Evolutionary conservation across 1,140 invertebrate species (phyloP).

Genomic region (Cataglyphis hispanica): DNA sequence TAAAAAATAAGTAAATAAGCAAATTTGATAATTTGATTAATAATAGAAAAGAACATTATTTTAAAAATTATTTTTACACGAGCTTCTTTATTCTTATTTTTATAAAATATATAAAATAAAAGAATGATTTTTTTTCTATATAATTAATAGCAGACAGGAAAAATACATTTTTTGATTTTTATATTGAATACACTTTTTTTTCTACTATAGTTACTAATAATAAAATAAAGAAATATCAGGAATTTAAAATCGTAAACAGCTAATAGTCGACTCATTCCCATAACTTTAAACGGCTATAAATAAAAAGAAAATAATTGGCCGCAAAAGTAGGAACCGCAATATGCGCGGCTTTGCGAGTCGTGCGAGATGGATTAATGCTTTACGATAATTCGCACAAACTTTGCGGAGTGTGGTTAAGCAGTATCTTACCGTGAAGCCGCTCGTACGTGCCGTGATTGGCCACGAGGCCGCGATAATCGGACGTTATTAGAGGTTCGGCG

Average conservation of each 20-base stretch:
- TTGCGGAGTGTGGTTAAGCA: conserved; percentile 15
- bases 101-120: not conserved
- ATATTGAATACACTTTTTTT: not conserved
- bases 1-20: not conserved
- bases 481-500: conserved; percentile 54
- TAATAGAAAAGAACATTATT: not conserved
- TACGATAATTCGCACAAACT: conserved; percentile 27
- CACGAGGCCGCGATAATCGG: conserved; percentile 51
- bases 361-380: conserved; percentile 19
- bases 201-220: not conserved
- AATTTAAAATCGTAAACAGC: not conserved
- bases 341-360: conserved; percentile 21
- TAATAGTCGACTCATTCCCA: not conserved
- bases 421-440: conserved; percentile 13
- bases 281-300: not conserved
- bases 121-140: conserved; percentile 3
- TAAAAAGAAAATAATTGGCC: not conserved
- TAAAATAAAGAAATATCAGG: not conserved
- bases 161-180: not conserved
- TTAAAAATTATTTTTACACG: not conserved
- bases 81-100: not conserved
- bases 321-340: conserved; percentile 1
- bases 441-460: conserved; percentile 40
- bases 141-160: not conserved
- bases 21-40: not conserved